Evolutionary conservation across 2,113 vertebrate species (phyloP), one percentile per base, ranked within the genome.

Genomic region (Lota lota): DNA sequence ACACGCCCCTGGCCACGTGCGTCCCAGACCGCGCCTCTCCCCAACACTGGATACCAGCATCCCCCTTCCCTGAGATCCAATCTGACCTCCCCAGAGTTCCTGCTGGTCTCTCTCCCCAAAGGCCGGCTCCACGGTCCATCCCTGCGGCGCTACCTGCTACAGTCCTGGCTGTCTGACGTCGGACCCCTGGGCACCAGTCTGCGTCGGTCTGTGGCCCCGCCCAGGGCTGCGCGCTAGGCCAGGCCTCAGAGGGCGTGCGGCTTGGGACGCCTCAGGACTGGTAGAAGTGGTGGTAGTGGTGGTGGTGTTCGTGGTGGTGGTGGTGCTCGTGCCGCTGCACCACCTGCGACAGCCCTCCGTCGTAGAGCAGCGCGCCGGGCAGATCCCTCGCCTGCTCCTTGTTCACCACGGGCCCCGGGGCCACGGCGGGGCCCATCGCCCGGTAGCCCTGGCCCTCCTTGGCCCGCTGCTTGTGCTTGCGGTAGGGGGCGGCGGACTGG

Each of bases 231-330:
- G 64, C 60, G 66, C 66, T 24, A 15, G 40, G 61, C 64, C 28
- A 67, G 19, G 28, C 67, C 54, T 67, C 65, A 53, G 74, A 17
- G 64, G 72, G 65, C 64, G 59, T 53, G 64, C 40, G 90, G 88
- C 92, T 75, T 88, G 88, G 70, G 54, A 0, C 87, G 93, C 47
- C 79, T 94, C 94, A 99, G 79, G 96, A 94, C 92, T 99, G 95
- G 89, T 99, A 98, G 83, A 99, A 97, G 89, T 99, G 97, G 85
- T 99, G 97, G 85, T 99, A 98, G 81, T 99, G 97, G 92, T 99
- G 97, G 86, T 99, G 97, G 82, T 99, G 97, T 87, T 99, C 97
- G 0, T 99, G 97, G 72, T 98, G 97, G 77, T 99, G 97, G 81
- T 99, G 96, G 70, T 99, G 97, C 78, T 99, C 96, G 0, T 99